Percentiles rank a stretch among this genome's conserved stretches.
phyloP scores from a whole-genome alignment of 2,113 vertebrate genomes.

The Nasalis larvatus region DNA sequence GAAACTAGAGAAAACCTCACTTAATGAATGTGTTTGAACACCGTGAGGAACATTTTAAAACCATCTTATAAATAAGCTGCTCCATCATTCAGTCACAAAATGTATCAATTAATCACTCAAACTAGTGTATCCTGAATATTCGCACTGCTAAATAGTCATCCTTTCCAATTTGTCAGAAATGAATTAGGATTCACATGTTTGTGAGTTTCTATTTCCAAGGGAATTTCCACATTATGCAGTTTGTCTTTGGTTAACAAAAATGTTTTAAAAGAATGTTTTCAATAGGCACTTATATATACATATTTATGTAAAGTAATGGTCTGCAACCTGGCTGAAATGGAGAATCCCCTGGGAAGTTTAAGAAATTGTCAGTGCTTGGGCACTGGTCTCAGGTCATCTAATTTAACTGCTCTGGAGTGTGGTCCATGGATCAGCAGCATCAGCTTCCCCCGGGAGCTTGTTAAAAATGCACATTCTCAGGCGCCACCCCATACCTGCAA shows the following conservation, averaged over 20 bases:
- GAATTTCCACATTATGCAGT: background rate
- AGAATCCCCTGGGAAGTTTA: background rate
- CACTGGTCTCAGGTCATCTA: background rate
- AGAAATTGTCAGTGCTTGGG: background rate
- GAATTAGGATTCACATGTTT: background rate
- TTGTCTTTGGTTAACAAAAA: background rate
- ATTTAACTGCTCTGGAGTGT: background rate
- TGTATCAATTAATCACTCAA: background rate
- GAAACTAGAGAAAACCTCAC: background rate
- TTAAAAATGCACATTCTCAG: background rate
- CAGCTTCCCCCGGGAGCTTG: background rate
- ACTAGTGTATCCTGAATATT: background rate
- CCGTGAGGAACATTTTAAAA: background rate
- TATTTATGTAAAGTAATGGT: background rate
- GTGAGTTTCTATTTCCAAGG: conserved; percentile 5
- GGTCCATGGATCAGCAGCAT: background rate
- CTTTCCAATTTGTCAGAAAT: background rate
- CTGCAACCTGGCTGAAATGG: background rate
- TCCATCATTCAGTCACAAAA: background rate
- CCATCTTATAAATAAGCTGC: background rate
- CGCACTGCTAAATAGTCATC: background rate
- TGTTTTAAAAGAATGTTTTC: background rate
- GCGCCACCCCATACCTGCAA: background rate
- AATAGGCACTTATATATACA: background rate
- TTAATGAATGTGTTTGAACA: background rate